Evolutionary conservation across 2,113 vertebrate genomes (phyloP), one percentile per base, ranked within the genome.

Genomic region (Menura novaehollandiae): DNA sequence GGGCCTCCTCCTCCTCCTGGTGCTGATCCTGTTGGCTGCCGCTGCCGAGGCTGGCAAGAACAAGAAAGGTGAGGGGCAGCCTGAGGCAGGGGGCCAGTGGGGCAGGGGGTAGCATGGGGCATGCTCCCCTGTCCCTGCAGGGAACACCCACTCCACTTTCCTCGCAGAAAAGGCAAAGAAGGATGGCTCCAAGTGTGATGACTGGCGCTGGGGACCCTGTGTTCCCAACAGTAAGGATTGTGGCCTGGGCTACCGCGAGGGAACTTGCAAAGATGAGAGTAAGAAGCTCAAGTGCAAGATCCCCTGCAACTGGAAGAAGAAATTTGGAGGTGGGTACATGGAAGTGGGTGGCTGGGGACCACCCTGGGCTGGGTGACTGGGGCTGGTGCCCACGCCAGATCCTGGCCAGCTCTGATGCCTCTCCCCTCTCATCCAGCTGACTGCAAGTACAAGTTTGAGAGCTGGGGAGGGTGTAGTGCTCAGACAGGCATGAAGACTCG

Each of bases 271-370:
- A 18, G 98, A 98, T 1, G 98, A 98, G 88, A 99, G 97, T 3
- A 98, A 98, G 96, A 98, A 98, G 88, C 95, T 99, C 73, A 98
- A 98, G 89, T 99, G 99, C 98, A 98, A 98, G 97, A 98, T 99
- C 84, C 99, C 99, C 43, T 99, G 99, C 98, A 99, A 99, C 98
- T 99, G 99, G 99, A 99, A 99, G 97, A 99, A 99, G 97, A 98
- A 99, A 89, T 99, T 99, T 87, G 99, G 99, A 98, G 98, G 99
- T 99, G 95, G 97, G 98, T 62, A 8, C 14, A 1, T 51, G 51
- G 43, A 3, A 1, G 6, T 1, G 7, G 22, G 14, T 39, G 33
- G 15, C 15, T 55, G 37, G 35, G 73, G n/a, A 39, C 33, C 27
- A 24, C 43, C n/a, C 27, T 62, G 68, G 46, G 15, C 30, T 69